Percentiles rank a stretch among this genome's conserved stretches.
phyloP scores from a whole-genome alignment of 2,888 invertebrate species.

The Cremastinae sp. region DNA sequence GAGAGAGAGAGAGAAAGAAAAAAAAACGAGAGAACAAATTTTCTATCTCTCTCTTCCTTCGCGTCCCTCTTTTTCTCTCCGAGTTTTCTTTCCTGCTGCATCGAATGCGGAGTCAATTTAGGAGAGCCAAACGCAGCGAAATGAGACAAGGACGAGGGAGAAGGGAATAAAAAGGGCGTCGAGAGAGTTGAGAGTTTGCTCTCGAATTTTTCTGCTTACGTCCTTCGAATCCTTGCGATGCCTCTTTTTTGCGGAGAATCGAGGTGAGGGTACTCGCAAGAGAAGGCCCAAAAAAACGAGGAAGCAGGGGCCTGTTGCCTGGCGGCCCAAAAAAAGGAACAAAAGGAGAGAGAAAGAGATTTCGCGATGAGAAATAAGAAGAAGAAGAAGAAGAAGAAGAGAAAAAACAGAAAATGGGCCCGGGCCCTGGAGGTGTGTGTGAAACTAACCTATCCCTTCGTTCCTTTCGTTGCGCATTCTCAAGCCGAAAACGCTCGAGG shows the following conservation, averaged over 20 bases:
- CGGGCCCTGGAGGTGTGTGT: slow-evolving; percentile 47
- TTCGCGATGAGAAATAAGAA: not conserved
- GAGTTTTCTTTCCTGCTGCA: too few species aligned
- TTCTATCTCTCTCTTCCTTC: slow-evolving; percentile 38
- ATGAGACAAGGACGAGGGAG: slow-evolving; percentile 27
- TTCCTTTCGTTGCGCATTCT: slow-evolving; percentile 69
- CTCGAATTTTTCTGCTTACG: not conserved
- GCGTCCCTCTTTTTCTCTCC: not conserved
- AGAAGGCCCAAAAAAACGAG: slow-evolving; percentile 51
- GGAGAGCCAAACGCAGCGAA: slow-evolving; percentile 34
- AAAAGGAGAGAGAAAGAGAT: slow-evolving; percentile 27
- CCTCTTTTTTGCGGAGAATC: not conserved
- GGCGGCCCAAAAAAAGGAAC: slow-evolving; percentile 39
- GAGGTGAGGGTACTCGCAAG: slow-evolving; percentile 58
- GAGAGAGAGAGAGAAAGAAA: slow-evolving; percentile 23
- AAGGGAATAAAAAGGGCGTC: slow-evolving; percentile 15
- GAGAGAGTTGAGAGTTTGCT: not conserved
- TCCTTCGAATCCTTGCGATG: not conserved
- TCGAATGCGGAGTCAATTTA: slow-evolving; percentile 36
- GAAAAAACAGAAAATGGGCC: slow-evolving; percentile 55
- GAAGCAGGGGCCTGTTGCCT: slow-evolving; percentile 38
- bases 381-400: slow-evolving; percentile 27
- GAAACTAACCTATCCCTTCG: slow-evolving; percentile 73
- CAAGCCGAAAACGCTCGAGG: slow-evolving; percentile 74
- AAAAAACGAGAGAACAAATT: slow-evolving; percentile 6